Percentiles rank a stretch among this genome's conserved stretches.
phyloP scores from a whole-genome alignment of 2,113 vertebrate genomes.

The Corynorhinus townsendii region DNA sequence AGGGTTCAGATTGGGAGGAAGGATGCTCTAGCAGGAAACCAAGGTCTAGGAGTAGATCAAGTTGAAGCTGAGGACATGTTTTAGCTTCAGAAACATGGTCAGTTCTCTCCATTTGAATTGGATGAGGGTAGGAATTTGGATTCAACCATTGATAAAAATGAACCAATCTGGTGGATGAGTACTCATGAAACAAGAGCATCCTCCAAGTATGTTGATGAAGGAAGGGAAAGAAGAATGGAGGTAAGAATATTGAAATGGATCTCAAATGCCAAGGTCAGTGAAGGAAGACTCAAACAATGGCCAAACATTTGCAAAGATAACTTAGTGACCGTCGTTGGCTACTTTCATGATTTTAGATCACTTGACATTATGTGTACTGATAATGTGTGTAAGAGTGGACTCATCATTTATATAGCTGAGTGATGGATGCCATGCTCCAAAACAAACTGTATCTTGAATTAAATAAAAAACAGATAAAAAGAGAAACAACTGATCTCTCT shows the following conservation, averaged over 20 bases:
- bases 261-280: fast-evolving
- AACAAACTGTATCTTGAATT: neutral
- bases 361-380: fast-evolving
- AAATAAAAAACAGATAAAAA: neutral
- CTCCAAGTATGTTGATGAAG: neutral
- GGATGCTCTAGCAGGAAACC: neutral
- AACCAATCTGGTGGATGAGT: neutral
- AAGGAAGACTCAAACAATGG: fast-evolving
- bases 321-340: neutral
- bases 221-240: neutral
- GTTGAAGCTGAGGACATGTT: neutral
- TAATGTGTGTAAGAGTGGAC: neutral
- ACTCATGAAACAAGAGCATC: neutral
- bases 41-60: neutral
- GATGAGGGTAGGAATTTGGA: neutral
- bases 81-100: neutral
- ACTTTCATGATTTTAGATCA: neutral
- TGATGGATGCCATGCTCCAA: fast-evolving
- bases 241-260: neutral
- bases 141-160: neutral
- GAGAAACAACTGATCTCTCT: fast-evolving
- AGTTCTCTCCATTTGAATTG: neutral
- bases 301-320: fast-evolving
- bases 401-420: no score
- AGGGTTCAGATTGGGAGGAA: neutral